Evolutionary conservation across 2,888 invertebrate species (phyloP).

Genomic region (Acleris sparsana): DNA sequence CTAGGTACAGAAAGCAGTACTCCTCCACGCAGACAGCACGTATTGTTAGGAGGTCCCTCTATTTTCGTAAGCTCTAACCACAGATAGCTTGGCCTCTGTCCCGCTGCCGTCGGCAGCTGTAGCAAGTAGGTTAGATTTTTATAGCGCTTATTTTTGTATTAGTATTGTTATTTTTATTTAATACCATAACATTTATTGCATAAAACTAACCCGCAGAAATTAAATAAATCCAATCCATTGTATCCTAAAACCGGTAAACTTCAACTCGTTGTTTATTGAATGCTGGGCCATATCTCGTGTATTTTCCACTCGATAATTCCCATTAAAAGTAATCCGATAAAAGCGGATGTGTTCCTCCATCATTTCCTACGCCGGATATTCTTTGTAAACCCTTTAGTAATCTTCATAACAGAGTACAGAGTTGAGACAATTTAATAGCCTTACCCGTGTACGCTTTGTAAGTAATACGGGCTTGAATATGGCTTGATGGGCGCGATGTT

Average conservation of each 20-base stretch:
- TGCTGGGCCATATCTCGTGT: slow-evolving; percentile 10
- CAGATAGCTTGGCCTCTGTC: too few relatives aligned
- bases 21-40: too few relatives aligned
- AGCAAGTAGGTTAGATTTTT: too few relatives aligned
- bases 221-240: too few relatives aligned
- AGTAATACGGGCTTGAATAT: neutral
- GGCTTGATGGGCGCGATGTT: neutral
- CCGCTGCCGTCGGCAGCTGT: too few relatives aligned
- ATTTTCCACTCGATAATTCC: slow-evolving; percentile 12
- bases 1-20: too few relatives aligned
- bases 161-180: too few relatives aligned
- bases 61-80: too few relatives aligned
- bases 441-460: neutral
- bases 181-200: too few relatives aligned
- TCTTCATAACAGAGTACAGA: slow-evolving; percentile 1
- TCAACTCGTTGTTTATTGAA: slow-evolving; percentile 3
- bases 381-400: slow-evolving; percentile 16
- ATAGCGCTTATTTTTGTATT: too few relatives aligned
- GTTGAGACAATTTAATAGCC: slow-evolving; percentile 6
- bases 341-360: slow-evolving; percentile 24
- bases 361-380: slow-evolving; percentile 28
- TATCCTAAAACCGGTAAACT: neutral
- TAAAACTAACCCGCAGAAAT: too few relatives aligned
- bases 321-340: slow-evolving; percentile 32
- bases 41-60: too few relatives aligned